These are phyloP conservation scores for Upupa epops DNA, from an alignment of 2,113 vertebrate genomes.

Conservation along the genomic window DNA sequence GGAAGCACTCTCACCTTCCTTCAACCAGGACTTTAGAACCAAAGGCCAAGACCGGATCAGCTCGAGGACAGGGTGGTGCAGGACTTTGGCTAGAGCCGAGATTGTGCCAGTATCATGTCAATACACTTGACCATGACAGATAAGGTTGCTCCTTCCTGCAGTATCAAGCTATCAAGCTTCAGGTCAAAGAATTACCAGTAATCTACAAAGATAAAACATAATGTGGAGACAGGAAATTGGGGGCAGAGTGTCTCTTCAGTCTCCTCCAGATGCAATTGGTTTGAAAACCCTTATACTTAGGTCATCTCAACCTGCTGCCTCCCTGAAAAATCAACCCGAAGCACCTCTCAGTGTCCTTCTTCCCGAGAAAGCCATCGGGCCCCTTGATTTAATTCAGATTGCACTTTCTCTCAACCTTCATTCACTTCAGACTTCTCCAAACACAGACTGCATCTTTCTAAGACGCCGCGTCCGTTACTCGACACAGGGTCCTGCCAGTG, in stretches of 20 bases:
- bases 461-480: not conserved
- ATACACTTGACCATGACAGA: not conserved
- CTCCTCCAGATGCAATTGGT: not conserved
- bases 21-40: not conserved
- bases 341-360: not conserved
- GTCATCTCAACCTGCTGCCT: not conserved
- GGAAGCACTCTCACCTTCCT: not conserved
- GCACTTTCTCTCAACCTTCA: not conserved
- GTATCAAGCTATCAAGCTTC: not conserved
- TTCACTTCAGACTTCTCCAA: not conserved
- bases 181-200: not conserved
- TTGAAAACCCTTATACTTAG: not conserved
- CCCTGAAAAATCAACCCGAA: not conserved
- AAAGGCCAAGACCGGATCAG: not conserved
- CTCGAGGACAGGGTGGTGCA: constrained; percentile 2
- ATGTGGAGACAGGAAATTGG: not conserved
- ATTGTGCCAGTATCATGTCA: not conserved
- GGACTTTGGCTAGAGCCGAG: constrained; percentile 29
- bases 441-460: not conserved
- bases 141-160: not conserved
- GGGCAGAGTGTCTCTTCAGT: not conserved
- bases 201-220: not conserved
- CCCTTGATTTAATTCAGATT: not conserved
- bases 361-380: not conserved
- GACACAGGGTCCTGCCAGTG: not conserved